Percentiles rank a stretch among this genome's conserved stretches.
Conservation (phyloP, 2,113 vertebrate genomes). For the Tursiops truncatus region DNA sequence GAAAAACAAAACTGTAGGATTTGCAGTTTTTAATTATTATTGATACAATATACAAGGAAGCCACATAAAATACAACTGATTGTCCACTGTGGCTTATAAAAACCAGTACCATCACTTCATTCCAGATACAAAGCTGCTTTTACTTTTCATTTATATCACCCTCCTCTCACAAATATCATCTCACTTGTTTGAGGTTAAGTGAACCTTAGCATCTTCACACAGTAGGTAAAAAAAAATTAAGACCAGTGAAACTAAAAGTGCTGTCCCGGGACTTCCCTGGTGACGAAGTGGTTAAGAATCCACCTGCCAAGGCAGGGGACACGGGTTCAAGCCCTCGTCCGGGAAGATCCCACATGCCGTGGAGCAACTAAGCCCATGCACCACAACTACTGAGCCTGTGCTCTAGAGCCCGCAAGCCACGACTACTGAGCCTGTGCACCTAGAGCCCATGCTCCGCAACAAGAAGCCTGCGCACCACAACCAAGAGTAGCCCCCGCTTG, state of each 20-base stretch:
- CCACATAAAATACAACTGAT: neutral
- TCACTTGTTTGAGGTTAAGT: neutral
- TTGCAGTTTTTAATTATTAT: neutral
- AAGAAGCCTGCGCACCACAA: no score
- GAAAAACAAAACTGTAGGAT: neutral
- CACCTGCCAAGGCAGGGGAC: no score
- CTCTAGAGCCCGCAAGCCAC: no score
- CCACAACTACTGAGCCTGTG: no score
- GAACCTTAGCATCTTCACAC: neutral
- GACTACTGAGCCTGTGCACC: no score
- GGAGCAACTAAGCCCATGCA: no score
- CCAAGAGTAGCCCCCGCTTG: no score
- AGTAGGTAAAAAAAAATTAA: neutral
- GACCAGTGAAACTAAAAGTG: conserved; percentile 24
- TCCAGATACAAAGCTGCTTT: neutral
- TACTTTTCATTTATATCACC: conserved; percentile 10
- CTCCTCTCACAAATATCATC: neutral
- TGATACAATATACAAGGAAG: neutral
- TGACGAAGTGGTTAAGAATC: no score
- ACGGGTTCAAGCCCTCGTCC: no score
- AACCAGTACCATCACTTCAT: neutral
- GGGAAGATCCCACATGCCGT: no score
- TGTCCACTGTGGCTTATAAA: neutral
- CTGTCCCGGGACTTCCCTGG: neutral
- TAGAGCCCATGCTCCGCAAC: no score